Conservation (phyloP, 2,888 invertebrate genomes). For the Ectemnius cavifrons region DNA sequence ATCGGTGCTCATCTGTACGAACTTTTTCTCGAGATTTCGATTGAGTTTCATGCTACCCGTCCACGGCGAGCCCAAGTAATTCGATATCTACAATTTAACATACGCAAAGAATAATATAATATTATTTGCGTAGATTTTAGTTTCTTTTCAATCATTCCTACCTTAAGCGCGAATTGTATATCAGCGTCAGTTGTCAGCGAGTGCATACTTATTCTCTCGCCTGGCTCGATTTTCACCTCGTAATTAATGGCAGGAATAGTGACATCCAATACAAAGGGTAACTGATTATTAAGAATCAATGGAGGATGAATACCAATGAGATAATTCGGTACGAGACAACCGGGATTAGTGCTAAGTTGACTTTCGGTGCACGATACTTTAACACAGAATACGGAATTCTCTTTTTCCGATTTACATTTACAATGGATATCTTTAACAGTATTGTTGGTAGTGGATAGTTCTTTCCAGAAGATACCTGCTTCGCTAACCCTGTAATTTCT, state of each 20-base stretch:
- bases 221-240: constrained; percentile 83
- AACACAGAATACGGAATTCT: constrained; percentile 82
- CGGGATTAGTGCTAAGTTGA: constrained; percentile 64
- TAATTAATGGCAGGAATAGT: constrained; percentile 79
- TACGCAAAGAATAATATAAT: no score
- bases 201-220: constrained; percentile 85
- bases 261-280: constrained; percentile 86
- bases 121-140: no score
- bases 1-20: constrained; percentile 83
- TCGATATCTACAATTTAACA: constrained; percentile 76
- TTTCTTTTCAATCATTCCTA: constrained; percentile 31
- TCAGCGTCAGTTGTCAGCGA: constrained; percentile 82
- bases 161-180: constrained; percentile 79
- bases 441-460: constrained; percentile 84
- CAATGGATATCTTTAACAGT: constrained; percentile 85
- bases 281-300: constrained; percentile 86
- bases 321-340: constrained; percentile 83
- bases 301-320: constrained; percentile 86
- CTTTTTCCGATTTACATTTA: constrained; percentile 81
- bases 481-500: constrained; percentile 86
- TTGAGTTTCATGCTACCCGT: constrained; percentile 84
- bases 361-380: constrained; percentile 79
- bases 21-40: constrained; percentile 82
- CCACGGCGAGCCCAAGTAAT: constrained; percentile 86
- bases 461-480: constrained; percentile 89